Evolutionary conservation across 2,113 vertebrate species (phyloP).

Genomic region (Sphaerodactylus townsendi): DNA sequence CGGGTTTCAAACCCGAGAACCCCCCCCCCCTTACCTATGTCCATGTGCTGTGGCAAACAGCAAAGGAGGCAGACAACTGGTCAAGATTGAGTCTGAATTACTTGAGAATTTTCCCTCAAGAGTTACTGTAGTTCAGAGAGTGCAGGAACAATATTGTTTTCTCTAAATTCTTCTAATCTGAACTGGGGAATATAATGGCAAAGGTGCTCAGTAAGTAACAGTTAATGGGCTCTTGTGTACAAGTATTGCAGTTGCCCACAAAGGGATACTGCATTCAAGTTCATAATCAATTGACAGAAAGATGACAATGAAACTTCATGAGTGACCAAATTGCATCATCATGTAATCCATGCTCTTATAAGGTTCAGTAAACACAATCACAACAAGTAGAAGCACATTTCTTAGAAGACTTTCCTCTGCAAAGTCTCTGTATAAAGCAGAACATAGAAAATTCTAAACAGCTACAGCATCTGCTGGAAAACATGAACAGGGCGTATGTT

Average conservation of each 20-base stretch:
- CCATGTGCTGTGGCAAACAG: background rate
- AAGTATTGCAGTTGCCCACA: background rate
- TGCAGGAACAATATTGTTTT: constrained; percentile 47
- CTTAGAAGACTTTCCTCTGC: background rate
- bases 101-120: constrained; percentile 21
- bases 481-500: constrained; percentile 40
- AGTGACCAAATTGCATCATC: constrained; percentile 1
- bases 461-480: constrained; percentile 34
- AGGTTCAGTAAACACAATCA: constrained; percentile 43
- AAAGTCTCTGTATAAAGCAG: constrained; percentile 29
- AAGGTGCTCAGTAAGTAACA: constrained; percentile 29
- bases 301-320: constrained; percentile 31
- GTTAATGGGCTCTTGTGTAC: background rate
- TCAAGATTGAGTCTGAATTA: background rate
- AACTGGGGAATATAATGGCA: constrained; percentile 38
- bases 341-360: constrained; percentile 21
- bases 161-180: constrained; percentile 1
- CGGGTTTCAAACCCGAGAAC: no score
- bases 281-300: constrained; percentile 26
- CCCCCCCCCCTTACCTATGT: no score
- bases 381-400: constrained; percentile 43
- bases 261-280: constrained; percentile 27
- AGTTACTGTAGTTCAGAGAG: background rate
- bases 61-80: background rate
- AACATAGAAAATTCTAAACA: constrained; percentile 21